phyloP scores from a whole-genome alignment of 1,140 invertebrate genomes.

The Cephus cinctus region DNA sequence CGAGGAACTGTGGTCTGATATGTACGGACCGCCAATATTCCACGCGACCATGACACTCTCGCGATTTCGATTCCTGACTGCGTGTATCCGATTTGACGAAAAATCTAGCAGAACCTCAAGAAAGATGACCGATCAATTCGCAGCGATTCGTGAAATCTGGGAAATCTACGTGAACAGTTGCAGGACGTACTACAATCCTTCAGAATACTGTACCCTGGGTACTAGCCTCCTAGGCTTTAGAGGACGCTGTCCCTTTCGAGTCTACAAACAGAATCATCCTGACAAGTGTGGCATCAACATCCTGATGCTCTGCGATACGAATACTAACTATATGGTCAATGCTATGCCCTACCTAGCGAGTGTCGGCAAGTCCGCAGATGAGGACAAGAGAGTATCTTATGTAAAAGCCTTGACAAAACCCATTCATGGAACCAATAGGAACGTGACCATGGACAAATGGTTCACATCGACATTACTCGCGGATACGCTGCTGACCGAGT shows the following conservation, averaged over 20 bases:
- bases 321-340: slow-evolving; percentile 39
- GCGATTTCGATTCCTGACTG: slow-evolving; percentile 40
- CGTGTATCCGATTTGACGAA: slow-evolving; percentile 40
- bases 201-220: slow-evolving; percentile 4
- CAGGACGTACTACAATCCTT: slow-evolving; percentile 23
- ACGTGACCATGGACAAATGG: slow-evolving; percentile 50
- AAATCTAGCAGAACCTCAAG: slow-evolving; percentile 27
- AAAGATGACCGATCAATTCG: slow-evolving; percentile 33
- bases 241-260: slow-evolving; percentile 16
- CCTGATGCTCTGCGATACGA: slow-evolving; percentile 33
- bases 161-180: slow-evolving; percentile 31
- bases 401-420: slow-evolving; percentile 27
- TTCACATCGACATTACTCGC: slow-evolving; percentile 40
- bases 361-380: slow-evolving; percentile 18
- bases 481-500: slow-evolving; percentile 21
- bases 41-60: slow-evolving; percentile 30
- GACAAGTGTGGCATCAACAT: slow-evolving; percentile 42
- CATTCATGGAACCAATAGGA: slow-evolving; percentile 37
- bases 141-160: slow-evolving; percentile 39
- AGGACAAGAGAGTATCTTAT: slow-evolving; percentile 26
- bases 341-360: slow-evolving; percentile 33
- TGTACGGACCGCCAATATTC: slow-evolving; percentile 18
- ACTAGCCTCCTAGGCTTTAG: slow-evolving; percentile 1
- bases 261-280: slow-evolving; percentile 39
- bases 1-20: slow-evolving; percentile 3